Evolutionary conservation across 2,113 vertebrate species (phyloP).

Genomic region (Emberiza fucata): DNA sequence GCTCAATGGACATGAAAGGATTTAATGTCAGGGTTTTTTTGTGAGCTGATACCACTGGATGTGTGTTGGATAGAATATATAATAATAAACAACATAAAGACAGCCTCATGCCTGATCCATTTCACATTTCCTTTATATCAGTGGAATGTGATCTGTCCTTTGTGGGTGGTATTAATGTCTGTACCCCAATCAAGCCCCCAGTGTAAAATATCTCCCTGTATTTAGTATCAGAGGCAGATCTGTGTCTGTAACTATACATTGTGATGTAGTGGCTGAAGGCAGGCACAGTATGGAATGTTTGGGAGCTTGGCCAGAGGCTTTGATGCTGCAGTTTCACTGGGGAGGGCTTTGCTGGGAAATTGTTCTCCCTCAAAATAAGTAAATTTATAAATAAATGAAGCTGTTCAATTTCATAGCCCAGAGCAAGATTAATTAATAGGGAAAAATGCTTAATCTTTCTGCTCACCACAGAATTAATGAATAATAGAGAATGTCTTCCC

Average conservation of each 20-base stretch:
- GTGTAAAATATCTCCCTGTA: not conserved
- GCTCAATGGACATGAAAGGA: not conserved
- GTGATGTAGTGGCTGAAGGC: not conserved
- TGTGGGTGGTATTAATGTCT: not conserved
- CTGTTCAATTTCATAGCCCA: not conserved
- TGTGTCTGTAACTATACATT: not conserved
- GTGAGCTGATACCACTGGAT: not conserved
- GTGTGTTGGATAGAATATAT: not conserved
- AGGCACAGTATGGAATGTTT: not conserved
- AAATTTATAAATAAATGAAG: constrained; percentile 44
- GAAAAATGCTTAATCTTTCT: constrained; percentile 19
- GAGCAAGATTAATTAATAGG: constrained; percentile 28
- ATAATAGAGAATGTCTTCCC: not conserved
- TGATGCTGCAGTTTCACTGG: not conserved
- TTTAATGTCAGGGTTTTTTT: not conserved
- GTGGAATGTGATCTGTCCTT: not conserved
- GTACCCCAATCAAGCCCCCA: not conserved
- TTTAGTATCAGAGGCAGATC: not conserved
- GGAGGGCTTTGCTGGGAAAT: not conserved
- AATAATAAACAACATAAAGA: not conserved
- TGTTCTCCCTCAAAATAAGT: not conserved
- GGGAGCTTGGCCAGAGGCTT: not conserved
- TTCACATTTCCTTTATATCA: not conserved
- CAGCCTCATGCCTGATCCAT: not conserved
- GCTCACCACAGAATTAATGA: constrained; percentile 26